These are phyloP conservation scores for Tyto alba DNA, from an alignment of 2,113 vertebrate genomes.

Conservation along the genomic window DNA sequence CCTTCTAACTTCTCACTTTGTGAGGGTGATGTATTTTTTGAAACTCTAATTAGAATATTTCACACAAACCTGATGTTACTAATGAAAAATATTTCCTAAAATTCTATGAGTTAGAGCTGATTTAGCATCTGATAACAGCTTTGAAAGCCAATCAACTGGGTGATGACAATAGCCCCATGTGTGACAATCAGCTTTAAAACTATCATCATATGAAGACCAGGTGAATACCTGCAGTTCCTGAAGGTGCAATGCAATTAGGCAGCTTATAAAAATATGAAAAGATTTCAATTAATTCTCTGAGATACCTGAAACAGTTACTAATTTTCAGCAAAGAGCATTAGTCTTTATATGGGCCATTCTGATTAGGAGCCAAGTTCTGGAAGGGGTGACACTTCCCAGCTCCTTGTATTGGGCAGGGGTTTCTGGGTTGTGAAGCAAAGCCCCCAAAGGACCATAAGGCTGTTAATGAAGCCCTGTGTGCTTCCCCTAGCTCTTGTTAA, in stretches of 20 bases:
- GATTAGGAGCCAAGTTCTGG: not conserved
- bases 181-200: not conserved
- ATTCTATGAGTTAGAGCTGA: not conserved
- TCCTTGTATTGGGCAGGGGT: fast-evolving
- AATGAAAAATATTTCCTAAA: not conserved
- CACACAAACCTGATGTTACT: not conserved
- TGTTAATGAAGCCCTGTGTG: not conserved
- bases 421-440: not conserved
- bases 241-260: not conserved
- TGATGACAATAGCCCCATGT: not conserved
- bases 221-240: not conserved
- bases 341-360: not conserved
- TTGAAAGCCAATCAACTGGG: not conserved
- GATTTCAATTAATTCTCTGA: not conserved
- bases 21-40: not conserved
- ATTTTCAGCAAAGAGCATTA: not conserved
- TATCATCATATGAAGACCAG: not conserved
- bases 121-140: not conserved
- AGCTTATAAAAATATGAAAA: not conserved
- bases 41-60: not conserved
- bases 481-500: not conserved
- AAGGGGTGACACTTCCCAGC: not conserved
- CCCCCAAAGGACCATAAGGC: not conserved
- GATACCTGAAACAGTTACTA: not conserved
- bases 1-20: not conserved